Conservation (phyloP, 2,797 vertebrate genomes). For the Selene dorsalis region DNA sequence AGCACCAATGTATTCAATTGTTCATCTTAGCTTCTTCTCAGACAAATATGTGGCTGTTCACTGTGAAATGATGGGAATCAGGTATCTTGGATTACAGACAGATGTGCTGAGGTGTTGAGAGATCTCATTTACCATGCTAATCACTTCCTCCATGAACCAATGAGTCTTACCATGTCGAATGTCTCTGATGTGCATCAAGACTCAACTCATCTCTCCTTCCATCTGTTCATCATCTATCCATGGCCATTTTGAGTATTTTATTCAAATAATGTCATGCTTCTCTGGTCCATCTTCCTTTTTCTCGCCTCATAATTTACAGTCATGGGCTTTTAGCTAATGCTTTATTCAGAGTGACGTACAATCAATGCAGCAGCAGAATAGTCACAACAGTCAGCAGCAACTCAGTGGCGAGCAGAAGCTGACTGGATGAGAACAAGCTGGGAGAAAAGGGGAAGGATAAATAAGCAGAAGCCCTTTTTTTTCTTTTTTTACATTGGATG, state of each 20-base stretch:
- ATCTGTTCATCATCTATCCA: not conserved
- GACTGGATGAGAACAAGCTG: not conserved
- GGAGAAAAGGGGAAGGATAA: not conserved
- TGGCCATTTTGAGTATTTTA: slow-evolving; percentile 19
- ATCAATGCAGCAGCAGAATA: slow-evolving; percentile 11
- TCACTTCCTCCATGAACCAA: slow-evolving; percentile 17
- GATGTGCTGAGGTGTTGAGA: slow-evolving; percentile 10
- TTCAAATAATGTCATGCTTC: slow-evolving; percentile 16
- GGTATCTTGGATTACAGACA: not conserved
- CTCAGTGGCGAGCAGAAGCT: not conserved
- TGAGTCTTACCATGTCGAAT: slow-evolving; percentile 4
- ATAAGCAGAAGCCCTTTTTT: not conserved
- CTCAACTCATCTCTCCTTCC: not conserved
- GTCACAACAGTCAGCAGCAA: slow-evolving; percentile 26
- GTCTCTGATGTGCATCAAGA: slow-evolving; percentile 8
- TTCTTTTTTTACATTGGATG: not conserved
- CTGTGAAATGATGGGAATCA: not conserved
- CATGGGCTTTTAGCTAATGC: slow-evolving; percentile 57
- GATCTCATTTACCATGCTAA: not conserved
- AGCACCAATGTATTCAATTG: not conserved
- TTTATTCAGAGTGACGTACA: slow-evolving; percentile 14
- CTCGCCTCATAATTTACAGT: slow-evolving; percentile 48
- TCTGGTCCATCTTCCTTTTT: slow-evolving; percentile 11
- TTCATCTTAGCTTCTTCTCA: not conserved
- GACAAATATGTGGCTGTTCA: slow-evolving; percentile 1